phyloP scores from a whole-genome alignment of 1,140 invertebrate species.

The Pectinophora gossypiella region DNA sequence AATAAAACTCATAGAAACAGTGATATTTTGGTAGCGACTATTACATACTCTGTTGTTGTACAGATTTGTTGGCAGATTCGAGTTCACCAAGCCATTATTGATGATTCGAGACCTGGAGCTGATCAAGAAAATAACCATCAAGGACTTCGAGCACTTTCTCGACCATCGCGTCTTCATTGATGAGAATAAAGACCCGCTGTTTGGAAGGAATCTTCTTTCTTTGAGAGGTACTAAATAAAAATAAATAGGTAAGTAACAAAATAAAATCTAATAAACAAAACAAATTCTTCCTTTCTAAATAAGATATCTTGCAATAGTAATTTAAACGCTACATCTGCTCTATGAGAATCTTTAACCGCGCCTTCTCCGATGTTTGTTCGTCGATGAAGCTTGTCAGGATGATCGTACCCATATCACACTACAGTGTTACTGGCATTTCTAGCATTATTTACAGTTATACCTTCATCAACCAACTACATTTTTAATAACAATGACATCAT shows the following conservation, averaged over 20 bases:
- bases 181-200: slow-evolving; percentile 62
- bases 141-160: slow-evolving; percentile 79
- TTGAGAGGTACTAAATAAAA: slow-evolving; percentile 57
- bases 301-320: no score
- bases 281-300: no score
- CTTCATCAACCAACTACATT: no score
- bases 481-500: no score
- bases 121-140: slow-evolving; percentile 76
- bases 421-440: no score
- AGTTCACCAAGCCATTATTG: slow-evolving; percentile 67
- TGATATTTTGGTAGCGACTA: neutral
- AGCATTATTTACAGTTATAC: no score
- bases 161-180: slow-evolving; percentile 67
- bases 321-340: no score
- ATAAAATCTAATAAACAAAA: neutral
- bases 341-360: no score
- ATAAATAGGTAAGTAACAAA: neutral
- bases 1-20: neutral
- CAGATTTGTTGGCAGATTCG: slow-evolving; percentile 71
- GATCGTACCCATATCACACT: no score
- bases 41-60: slow-evolving; percentile 13
- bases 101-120: slow-evolving; percentile 77
- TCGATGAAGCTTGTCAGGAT: no score
- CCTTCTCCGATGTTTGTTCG: no score
- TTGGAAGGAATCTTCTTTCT: slow-evolving; percentile 69